phyloP scores from a whole-genome alignment of 2,797 vertebrate species.

The Galaxias olidus region DNA sequence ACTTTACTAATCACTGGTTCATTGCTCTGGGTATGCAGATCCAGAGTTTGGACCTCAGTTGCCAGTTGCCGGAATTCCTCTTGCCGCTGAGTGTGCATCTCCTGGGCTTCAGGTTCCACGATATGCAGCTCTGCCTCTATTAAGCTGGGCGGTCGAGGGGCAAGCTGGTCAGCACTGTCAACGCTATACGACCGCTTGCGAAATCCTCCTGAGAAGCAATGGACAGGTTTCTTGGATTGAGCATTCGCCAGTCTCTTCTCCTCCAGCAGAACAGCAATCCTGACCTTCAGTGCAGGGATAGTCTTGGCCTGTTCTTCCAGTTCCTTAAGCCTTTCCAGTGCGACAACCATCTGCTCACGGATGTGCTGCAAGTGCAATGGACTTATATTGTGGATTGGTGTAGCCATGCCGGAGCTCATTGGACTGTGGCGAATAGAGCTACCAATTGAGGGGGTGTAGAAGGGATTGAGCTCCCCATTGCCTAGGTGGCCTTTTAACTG shows the following conservation, averaged over 20 bases:
- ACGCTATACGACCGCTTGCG: slow-evolving; percentile 94
- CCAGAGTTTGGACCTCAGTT: slow-evolving; percentile 91
- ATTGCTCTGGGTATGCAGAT: slow-evolving; percentile 84
- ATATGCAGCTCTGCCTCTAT: slow-evolving; percentile 86
- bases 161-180: slow-evolving; percentile 90
- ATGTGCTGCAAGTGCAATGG: slow-evolving; percentile 94
- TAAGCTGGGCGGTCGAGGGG: slow-evolving; percentile 72
- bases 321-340: slow-evolving; percentile 91
- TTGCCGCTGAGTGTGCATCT: slow-evolving; percentile 83
- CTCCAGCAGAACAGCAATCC: slow-evolving; percentile 96
- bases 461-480: slow-evolving; percentile 82
- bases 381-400: slow-evolving; percentile 92
- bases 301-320: slow-evolving; percentile 94
- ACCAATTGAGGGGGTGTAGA: slow-evolving; percentile 84
- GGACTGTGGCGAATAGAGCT: slow-evolving; percentile 96
- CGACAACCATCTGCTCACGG: slow-evolving; percentile 96
- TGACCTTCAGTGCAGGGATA: slow-evolving; percentile 96
- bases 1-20: slow-evolving; percentile 18
- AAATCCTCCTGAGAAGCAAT: slow-evolving; percentile 69
- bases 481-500: slow-evolving; percentile 84
- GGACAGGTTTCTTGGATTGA: slow-evolving; percentile 85
- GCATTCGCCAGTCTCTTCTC: slow-evolving; percentile 90
- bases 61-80: slow-evolving; percentile 91
- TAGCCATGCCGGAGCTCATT: slow-evolving; percentile 92
- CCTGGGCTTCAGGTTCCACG: slow-evolving; percentile 81